Evolutionary conservation across 1,140 invertebrate species (phyloP).

Genomic region (Psix sp.): DNA sequence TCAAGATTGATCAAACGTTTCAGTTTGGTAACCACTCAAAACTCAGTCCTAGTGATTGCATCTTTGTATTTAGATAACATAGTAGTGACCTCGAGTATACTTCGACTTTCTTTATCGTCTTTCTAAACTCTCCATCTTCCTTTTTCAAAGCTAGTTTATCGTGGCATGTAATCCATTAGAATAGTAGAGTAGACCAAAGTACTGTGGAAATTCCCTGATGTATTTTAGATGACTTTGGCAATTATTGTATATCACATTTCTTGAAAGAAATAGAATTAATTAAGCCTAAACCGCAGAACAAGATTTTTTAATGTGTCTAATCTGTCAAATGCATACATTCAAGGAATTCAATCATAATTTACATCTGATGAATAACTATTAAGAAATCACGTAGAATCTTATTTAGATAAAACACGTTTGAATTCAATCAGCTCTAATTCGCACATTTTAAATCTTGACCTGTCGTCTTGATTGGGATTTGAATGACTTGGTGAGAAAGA

Average conservation of each 20-base stretch:
- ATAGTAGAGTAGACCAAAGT: constrained; percentile 54
- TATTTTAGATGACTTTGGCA: constrained; percentile 57
- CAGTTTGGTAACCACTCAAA: constrained; percentile 58
- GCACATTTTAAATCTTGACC: too few species aligned
- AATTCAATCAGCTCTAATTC: too few species aligned
- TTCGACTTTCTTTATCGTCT: constrained; percentile 59
- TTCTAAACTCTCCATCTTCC: constrained; percentile 60
- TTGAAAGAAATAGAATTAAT: constrained; percentile 36
- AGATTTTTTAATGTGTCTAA: too few species aligned
- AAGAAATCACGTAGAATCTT: too few species aligned
- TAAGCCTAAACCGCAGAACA: constrained; percentile 31
- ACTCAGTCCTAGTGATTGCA: constrained; percentile 55
- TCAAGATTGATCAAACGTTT: constrained; percentile 60
- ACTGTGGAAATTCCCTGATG: constrained; percentile 53
- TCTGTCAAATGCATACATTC: too few species aligned
- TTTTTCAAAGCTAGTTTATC: constrained; percentile 60
- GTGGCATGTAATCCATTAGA: constrained; percentile 62
- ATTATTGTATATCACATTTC: constrained; percentile 51
- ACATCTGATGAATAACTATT: too few species aligned
- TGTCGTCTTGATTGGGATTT: too few species aligned
- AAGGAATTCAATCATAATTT: too few species aligned
- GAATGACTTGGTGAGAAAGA: too few species aligned
- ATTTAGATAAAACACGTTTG: too few species aligned
- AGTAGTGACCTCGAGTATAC: constrained; percentile 51
- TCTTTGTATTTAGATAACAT: constrained; percentile 53